Base-by-base conservation (phyloP, 1,140 invertebrate species). In the Formica selysi region DNA sequence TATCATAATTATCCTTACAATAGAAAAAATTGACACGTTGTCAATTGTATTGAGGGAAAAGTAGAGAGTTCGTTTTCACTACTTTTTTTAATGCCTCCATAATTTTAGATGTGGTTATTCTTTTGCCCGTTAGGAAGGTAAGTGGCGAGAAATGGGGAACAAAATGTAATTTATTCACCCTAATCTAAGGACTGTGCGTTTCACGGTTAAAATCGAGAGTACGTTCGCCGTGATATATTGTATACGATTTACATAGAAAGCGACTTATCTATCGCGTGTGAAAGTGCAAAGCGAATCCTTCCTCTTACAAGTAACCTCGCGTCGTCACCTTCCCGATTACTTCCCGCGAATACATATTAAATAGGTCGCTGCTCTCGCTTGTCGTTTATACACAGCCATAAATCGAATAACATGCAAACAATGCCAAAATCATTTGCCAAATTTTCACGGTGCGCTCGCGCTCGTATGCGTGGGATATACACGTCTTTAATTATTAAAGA, bases 401-500 rank as follows among this genome's bases (percentile, higher is more conserved):
- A 73, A 83, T 74, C 68, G 26, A 61, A 74, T 44, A 54, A 44
- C 38, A 26, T 22, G 32, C 41, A 70, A 70, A 48, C 26, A 83
- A 19, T 36, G 54, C 22, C 16, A 4, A 26, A 59, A 62, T 73
- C 38, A 74, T 74, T 83, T 44, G 79, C 19, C 54, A 48, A 32
- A 38, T 83, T 81, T 71, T 73, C 54, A 44, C 54, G 29, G 48
- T 16, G 11, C 22, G 13, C 32, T 38, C 22, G 5, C 10, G 10
- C 44, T 8, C 62, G 29, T 22, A 13, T n/a, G n/a, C 13, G 26
- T 22, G 38, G 16, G 61, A 32, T 11, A 76, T 73, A 26, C 13
- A 32, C 57, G 11, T 32, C 36, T 73, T 87, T 81, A 87, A 81
- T 83, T 87, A 83, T 88, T 54, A 32, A 83, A 48, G 81, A 87